phyloP scores from a whole-genome alignment of 1,140 invertebrate species.

The Penaeus japonicus region DNA sequence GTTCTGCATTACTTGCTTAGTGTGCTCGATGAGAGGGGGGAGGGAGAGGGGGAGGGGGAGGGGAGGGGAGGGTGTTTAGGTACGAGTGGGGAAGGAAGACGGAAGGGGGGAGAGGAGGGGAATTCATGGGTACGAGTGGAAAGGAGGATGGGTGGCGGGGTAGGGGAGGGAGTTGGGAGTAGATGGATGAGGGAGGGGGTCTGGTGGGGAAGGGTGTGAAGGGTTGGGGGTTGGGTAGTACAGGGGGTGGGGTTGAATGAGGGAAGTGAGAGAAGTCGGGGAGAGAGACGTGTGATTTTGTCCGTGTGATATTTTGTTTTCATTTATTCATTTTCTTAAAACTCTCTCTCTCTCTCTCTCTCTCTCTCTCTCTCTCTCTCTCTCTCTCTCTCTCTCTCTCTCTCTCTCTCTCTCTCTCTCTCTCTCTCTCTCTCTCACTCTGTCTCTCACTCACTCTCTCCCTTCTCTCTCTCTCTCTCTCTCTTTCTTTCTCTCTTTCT shows the following conservation, averaged over 20 bases:
- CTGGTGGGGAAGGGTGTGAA: not conserved
- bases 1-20: not conserved
- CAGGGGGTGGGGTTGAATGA: not conserved
- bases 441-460: too few species aligned
- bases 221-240: too few species aligned
- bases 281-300: too few species aligned
- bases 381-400: too few species aligned
- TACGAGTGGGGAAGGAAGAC: not conserved
- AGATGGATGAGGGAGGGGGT: not conserved
- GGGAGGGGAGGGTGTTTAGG: not conserved
- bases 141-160: too few species aligned
- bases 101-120: not conserved
- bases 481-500: too few species aligned
- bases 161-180: not conserved
- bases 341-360: not conserved
- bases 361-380: too few species aligned
- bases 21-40: not conserved
- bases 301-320: not conserved
- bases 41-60: not conserved
- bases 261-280: not conserved
- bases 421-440: too few species aligned
- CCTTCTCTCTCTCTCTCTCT: too few species aligned
- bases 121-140: not conserved
- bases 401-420: too few species aligned
- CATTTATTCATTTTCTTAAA: not conserved